These are phyloP conservation scores for Meteorus cinctellus DNA, from an alignment of 2,888 invertebrate species.

Conservation along the genomic window DNA sequence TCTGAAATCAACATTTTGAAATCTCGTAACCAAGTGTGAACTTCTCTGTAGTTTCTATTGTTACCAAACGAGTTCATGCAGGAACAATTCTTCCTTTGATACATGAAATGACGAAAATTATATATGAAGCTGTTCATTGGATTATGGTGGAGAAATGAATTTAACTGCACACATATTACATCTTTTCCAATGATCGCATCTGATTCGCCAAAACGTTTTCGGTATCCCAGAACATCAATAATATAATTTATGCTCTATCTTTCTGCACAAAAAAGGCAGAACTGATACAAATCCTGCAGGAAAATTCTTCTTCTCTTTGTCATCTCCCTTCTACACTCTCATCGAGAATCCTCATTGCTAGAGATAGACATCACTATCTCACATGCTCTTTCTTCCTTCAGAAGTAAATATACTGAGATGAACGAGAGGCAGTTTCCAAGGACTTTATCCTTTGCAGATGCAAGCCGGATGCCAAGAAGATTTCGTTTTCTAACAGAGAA, in stretches of 20 bases:
- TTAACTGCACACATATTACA: too few relatives aligned
- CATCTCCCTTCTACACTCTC: neutral
- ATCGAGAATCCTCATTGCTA: neutral
- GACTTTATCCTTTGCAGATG: conserved; percentile 38
- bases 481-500: conserved; percentile 23
- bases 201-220: neutral
- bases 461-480: conserved; percentile 35
- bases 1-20: too few relatives aligned
- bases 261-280: neutral
- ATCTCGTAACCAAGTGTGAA: too few relatives aligned
- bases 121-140: too few relatives aligned
- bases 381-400: conserved; percentile 8
- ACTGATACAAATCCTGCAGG: neutral
- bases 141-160: too few relatives aligned
- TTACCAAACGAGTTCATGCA: too few relatives aligned
- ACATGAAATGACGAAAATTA: too few relatives aligned
- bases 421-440: conserved; percentile 38
- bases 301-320: neutral
- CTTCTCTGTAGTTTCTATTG: too few relatives aligned
- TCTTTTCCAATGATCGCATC: too few relatives aligned
- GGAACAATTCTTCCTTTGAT: too few relatives aligned
- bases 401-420: conserved; percentile 30
- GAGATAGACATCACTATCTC: neutral
- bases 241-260: conserved; percentile 25
- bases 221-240: neutral